Conservation (phyloP, 2,113 vertebrate genomes). For the Donacobius atricapilla region DNA sequence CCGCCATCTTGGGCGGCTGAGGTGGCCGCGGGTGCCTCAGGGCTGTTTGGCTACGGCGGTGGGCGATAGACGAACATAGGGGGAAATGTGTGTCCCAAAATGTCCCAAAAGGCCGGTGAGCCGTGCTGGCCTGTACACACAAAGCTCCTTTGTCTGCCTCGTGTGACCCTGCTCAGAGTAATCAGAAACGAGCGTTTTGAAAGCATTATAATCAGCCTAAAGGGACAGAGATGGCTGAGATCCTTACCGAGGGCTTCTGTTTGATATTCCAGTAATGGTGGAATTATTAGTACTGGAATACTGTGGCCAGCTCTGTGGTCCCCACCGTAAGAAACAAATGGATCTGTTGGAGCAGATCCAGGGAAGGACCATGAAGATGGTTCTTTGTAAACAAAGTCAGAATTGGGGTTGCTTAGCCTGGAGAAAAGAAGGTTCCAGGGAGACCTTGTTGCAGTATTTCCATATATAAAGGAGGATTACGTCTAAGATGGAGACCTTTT, state of each 20-base stretch:
- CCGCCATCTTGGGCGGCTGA: neutral
- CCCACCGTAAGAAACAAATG: neutral
- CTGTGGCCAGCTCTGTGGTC: neutral
- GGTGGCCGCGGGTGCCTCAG: fast-evolving
- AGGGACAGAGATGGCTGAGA: neutral
- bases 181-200: neutral
- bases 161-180: neutral
- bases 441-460: neutral
- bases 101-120: neutral
- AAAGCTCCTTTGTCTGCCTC: neutral
- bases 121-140: fast-evolving
- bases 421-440: neutral
- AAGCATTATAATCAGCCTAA: fast-evolving
- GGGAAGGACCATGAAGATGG: neutral
- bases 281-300: neutral
- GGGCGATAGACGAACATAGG: fast-evolving
- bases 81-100: neutral
- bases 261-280: neutral
- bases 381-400: neutral
- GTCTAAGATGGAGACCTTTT: neutral
- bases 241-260: neutral
- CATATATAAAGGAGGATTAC: neutral
- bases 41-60: fast-evolving
- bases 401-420: neutral
- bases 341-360: neutral